Evolutionary conservation across 2,888 invertebrate species (phyloP).

Genomic region (Vesta saturnalis): DNA sequence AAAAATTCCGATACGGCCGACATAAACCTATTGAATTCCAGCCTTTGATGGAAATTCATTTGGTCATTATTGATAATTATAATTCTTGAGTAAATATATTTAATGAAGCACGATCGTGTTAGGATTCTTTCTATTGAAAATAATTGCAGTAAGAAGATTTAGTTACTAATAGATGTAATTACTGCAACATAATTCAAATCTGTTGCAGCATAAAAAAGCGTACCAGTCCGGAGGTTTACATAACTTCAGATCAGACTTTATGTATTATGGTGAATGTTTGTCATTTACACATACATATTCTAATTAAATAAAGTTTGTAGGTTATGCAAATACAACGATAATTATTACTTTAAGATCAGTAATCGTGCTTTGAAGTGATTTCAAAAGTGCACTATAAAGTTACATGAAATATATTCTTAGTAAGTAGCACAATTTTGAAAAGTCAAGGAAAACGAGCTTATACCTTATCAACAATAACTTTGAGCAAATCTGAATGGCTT

Average conservation of each 20-base stretch:
- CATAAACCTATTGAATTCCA: slow-evolving; percentile 50
- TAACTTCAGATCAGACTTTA: background rate
- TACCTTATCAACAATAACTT: slow-evolving; percentile 15
- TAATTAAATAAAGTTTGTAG: slow-evolving; percentile 9
- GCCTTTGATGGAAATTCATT: slow-evolving; percentile 50
- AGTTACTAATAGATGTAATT: too few relatives aligned
- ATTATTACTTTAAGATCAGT: slow-evolving; percentile 13
- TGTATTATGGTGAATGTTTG: slow-evolving; percentile 2
- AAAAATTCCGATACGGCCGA: slow-evolving; percentile 51
- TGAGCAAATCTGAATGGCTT: slow-evolving; percentile 23
- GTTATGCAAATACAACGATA: slow-evolving; percentile 14
- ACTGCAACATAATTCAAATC: background rate
- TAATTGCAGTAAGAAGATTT: slow-evolving; percentile 49
- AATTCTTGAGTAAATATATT: slow-evolving; percentile 49
- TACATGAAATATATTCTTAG: slow-evolving; percentile 4
- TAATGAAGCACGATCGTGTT: slow-evolving; percentile 33
- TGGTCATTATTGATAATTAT: slow-evolving; percentile 53
- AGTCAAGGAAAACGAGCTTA: slow-evolving; percentile 15
- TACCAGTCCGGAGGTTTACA: background rate
- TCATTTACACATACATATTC: background rate
- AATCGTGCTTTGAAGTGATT: slow-evolving; percentile 10
- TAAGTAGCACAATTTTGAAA: slow-evolving; percentile 17
- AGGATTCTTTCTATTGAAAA: slow-evolving; percentile 48
- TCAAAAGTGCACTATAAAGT: slow-evolving; percentile 12
- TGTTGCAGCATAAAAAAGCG: background rate